A percentile compares a stretch with the other conserved stretches of the same genome.
phyloP scores from a whole-genome alignment of 2,888 invertebrate genomes.

The Himalopsyche anomala region DNA sequence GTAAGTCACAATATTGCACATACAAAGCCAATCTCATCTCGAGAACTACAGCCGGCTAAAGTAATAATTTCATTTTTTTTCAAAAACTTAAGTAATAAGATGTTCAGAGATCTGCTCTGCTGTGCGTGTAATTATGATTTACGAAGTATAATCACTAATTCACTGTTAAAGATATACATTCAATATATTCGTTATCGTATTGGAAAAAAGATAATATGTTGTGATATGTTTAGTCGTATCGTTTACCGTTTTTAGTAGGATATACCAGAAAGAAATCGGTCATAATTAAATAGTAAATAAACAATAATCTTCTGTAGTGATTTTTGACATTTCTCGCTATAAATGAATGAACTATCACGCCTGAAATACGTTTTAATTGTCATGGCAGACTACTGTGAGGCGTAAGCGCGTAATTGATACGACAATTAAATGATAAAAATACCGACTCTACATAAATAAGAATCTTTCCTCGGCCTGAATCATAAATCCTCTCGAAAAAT shows the following conservation, averaged over 20 bases:
- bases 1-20: too few species aligned
- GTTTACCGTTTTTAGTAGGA: neutral
- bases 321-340: slow-evolving; percentile 62
- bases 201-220: neutral
- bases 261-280: neutral
- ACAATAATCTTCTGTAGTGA: slow-evolving; percentile 27
- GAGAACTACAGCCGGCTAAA: neutral
- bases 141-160: neutral
- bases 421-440: slow-evolving; percentile 56
- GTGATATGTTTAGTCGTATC: neutral
- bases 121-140: neutral
- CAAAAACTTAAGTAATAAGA: neutral
- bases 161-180: neutral
- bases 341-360: slow-evolving; percentile 43
- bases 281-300: slow-evolving; percentile 44
- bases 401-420: slow-evolving; percentile 53
- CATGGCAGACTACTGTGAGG: slow-evolving; percentile 45
- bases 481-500: slow-evolving; percentile 53
- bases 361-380: slow-evolving; percentile 57
- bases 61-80: neutral
- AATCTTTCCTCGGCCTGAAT: slow-evolving; percentile 45
- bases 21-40: too few species aligned
- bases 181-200: neutral
- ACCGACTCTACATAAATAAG: slow-evolving; percentile 50
- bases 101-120: neutral